A percentile compares a stretch with the other conserved stretches of the same genome.
phyloP scores from a whole-genome alignment of 1,140 invertebrate genomes.

The Neuroterus valhalla region DNA sequence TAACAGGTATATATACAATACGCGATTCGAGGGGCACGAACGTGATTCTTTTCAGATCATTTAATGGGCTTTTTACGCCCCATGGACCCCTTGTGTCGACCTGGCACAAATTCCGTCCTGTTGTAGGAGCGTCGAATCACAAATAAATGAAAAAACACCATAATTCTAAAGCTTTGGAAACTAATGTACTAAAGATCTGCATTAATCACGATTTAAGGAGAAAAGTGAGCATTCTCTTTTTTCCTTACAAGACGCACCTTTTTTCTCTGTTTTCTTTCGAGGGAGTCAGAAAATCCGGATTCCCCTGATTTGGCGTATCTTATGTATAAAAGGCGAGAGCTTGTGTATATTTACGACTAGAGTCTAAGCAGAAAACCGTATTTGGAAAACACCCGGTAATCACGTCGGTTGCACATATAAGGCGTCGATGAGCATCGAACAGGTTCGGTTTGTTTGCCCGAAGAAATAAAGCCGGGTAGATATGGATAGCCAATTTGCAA shows the following conservation, averaged over 20 bases:
- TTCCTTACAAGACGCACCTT: not conserved
- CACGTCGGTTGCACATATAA: slow-evolving; percentile 61
- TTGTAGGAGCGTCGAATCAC: not conserved
- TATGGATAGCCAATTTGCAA: slow-evolving; percentile 27
- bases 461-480: slow-evolving; percentile 36
- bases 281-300: not conserved
- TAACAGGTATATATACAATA: not conserved
- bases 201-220: not conserved
- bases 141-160: not conserved
- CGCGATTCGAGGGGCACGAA: slow-evolving; percentile 8
- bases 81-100: slow-evolving; percentile 9
- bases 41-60: slow-evolving; percentile 13
- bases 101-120: not conserved
- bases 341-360: slow-evolving; percentile 42
- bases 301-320: not conserved
- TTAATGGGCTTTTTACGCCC: not conserved
- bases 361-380: slow-evolving; percentile 61
- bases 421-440: slow-evolving; percentile 59
- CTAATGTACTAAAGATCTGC: not conserved
- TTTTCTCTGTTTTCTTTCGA: slow-evolving; percentile 12
- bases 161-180: too few species aligned
- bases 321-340: slow-evolving; percentile 36
- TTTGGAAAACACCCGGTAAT: slow-evolving; percentile 64
- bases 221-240: not conserved
- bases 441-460: slow-evolving; percentile 49